Evolutionary conservation across 2,888 invertebrate genomes (phyloP), one percentile per base, ranked within the genome.

Genomic region (Pyralis farinalis): DNA sequence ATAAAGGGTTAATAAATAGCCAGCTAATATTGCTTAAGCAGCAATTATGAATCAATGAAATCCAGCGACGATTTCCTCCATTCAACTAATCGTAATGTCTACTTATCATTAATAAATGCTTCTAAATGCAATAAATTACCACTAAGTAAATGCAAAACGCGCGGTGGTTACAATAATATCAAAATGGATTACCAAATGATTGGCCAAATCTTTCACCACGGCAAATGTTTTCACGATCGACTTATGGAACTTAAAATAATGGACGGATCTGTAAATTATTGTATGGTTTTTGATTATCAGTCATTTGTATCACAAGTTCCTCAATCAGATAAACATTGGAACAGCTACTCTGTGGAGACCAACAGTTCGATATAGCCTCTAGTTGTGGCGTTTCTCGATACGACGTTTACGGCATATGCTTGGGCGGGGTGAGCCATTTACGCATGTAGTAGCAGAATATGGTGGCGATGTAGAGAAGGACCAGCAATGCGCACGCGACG

Each of bases 401-500:
- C 7, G 31, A 12, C 12, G 6, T 54, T 73, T 85, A 87, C 58
- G 86, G 81, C 90, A 95, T 92, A 80, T 94, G 94, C 79, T 96
- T 96, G 61, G 94, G 93, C 8, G 96, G 96, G 54, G 93, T 91
- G 76, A 96, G 91, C 96, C 96, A 97, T 77, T 96, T 96, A 77
- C 95, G 95, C 94, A 96, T 96, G 90, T 95, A 96, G 85, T 97
- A 97, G 82, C 95, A 96, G 91, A 97, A 96, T 63, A 97, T 91
- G 37, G 97, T 97, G 61, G 96, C 96, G 64, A 97, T 94, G 88
- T 97, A 97, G 41, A 97, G 92, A 42, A 97, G 91, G 38, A 97
- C 93, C 66, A 98, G 91, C 47, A 97, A 91, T 43, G 97, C 97
- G 78, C 97, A 97, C 40, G 97, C 97, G 20, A 97, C 96, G 47